Percentiles rank a stretch among this genome's conserved stretches.
Evolutionary conservation across 2,797 vertebrate genomes (phyloP).

Genomic region (Triplophysa yarkandensis): DNA sequence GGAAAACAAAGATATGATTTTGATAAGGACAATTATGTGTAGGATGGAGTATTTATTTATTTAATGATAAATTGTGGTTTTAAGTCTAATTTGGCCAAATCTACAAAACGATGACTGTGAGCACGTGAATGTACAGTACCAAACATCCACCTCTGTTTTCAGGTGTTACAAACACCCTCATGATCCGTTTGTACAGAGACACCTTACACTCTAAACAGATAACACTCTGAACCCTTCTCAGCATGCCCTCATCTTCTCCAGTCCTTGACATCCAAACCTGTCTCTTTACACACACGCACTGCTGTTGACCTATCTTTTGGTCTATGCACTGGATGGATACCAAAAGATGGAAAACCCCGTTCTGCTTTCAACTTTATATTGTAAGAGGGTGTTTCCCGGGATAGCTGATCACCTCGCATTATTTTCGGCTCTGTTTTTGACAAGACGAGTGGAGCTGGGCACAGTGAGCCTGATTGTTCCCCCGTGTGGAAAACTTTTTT

Average conservation of each 20-base stretch:
- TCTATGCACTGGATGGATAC: background rate
- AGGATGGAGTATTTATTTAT: background rate
- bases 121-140: slow-evolving; percentile 3
- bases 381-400: slow-evolving; percentile 20
- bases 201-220: background rate
- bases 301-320: background rate
- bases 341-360: slow-evolving; percentile 28
- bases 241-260: background rate
- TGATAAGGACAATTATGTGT: too few relatives aligned
- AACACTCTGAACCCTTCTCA: background rate
- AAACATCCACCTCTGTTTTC: slow-evolving; percentile 8
- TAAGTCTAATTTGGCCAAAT: slow-evolving; percentile 30
- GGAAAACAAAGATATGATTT: background rate
- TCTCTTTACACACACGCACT: background rate
- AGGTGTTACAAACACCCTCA: background rate
- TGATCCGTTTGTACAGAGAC: background rate
- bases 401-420: slow-evolving; percentile 40
- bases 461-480: slow-evolving; percentile 46
- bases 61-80: slow-evolving; percentile 15
- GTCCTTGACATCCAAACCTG: background rate
- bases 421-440: slow-evolving; percentile 42
- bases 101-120: slow-evolving; percentile 12
- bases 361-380: slow-evolving; percentile 42
- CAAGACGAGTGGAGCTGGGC: slow-evolving; percentile 33
- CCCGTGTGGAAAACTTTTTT: slow-evolving; percentile 50